These are phyloP conservation scores for Ctenomys sociabilis DNA, from an alignment of 2,113 vertebrate genomes.

Conservation along the genomic window DNA sequence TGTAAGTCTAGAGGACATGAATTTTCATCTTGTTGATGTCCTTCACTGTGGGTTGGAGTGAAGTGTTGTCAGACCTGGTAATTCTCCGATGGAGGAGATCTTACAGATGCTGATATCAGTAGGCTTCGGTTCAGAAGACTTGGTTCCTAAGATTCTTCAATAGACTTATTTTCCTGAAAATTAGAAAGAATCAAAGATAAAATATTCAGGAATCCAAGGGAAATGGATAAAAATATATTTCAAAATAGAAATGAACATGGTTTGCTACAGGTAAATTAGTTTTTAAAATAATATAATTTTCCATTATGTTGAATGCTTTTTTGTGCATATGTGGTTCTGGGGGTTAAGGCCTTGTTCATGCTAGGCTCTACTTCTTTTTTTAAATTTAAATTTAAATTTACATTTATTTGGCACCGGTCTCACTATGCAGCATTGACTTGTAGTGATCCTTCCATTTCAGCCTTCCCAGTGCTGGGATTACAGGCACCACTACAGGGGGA, in stretches of 20 bases:
- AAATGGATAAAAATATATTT: slow-evolving; percentile 36
- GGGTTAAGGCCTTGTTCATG: background rate
- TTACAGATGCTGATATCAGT: slow-evolving; percentile 29
- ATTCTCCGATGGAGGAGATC: slow-evolving; percentile 17
- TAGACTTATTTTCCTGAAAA: slow-evolving; percentile 72
- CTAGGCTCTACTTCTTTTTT: background rate
- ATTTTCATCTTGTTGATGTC: slow-evolving; percentile 4
- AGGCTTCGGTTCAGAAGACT: slow-evolving; percentile 46
- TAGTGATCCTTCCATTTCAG: no score
- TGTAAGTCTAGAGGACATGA: slow-evolving; percentile 31
- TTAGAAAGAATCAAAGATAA: slow-evolving; percentile 50
- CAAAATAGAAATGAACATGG: slow-evolving; percentile 27
- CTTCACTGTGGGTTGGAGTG: slow-evolving; percentile 35
- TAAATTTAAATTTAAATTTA: no score
- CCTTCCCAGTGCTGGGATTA: no score
- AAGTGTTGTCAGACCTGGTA: slow-evolving; percentile 61
- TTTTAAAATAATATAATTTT: slow-evolving; percentile 53
- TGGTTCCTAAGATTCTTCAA: slow-evolving; percentile 46
- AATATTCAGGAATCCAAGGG: slow-evolving; percentile 28
- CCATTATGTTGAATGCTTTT: slow-evolving; percentile 47
- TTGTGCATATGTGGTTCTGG: background rate
- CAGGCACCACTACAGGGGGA: no score
- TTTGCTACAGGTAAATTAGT: slow-evolving; percentile 3
- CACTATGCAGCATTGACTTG: no score
- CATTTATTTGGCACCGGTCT: no score